Evolutionary conservation across 2,113 vertebrate species (phyloP), one percentile per base, ranked within the genome.

Genomic region (Pelodiscus sinensis): DNA sequence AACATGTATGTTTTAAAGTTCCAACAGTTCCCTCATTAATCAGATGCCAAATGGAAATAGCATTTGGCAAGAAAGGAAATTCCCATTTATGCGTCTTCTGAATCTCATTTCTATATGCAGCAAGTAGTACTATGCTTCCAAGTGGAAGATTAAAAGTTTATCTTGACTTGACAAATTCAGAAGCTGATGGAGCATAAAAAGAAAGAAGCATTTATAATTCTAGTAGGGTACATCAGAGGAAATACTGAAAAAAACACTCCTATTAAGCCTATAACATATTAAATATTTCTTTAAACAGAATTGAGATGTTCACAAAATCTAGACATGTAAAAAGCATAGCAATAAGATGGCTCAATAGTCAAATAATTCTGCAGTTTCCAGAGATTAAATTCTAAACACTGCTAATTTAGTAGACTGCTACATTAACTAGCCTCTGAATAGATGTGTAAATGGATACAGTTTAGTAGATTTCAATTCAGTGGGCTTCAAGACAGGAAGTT

Each of bases 401-500:
- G 62, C 55, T 86, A 90, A 91, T 91, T 60, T 90, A 94, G 86
- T 31, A 94, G 25, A 24, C 73, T 93, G 54, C 81, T 52, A 16
- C 35, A 87, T 91, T 87, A 96, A 92, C 71, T 57, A 91, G 79
- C 6, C 81, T 85, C 68, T 50, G 94, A 95, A 86, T 11, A 93
- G 71, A 92, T n/a, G 50, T 96, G 87, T 55, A 94, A 91, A 86
- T 84, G 84, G 57, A 92, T 92, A 80, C 29, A 89, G 87, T 86
- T 94, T 87, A 90, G 29, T 8, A 93, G 75, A 87, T 21, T 52
- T 80, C n/a, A 94, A 96, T 91, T 95, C 95, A 90, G 94, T 79
- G 88, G 86, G n/a, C 78, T 88, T 92, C 82, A 94, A 94, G 94
- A 78, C 38, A 81, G 57, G 82, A 77, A 92, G 90, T 81, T 92